Percentiles rank a stretch among this genome's conserved stretches.
Conservation (phyloP, 2,888 invertebrate species). For the Clitarchus hookeri region DNA sequence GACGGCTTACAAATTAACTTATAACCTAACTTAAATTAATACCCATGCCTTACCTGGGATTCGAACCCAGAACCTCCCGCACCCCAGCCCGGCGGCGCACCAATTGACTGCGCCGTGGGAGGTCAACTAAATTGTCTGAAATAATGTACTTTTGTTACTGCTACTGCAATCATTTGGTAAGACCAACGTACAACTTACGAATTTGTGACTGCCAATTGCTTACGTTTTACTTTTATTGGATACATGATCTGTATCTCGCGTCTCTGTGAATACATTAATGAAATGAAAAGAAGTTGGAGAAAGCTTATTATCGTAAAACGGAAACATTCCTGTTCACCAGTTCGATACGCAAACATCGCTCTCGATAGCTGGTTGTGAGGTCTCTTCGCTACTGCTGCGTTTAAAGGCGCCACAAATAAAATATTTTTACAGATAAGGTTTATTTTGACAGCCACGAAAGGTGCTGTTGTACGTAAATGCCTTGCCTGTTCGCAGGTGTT, state of each 20-base stretch:
- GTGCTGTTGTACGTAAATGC: background rate
- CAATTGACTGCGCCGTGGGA: too few relatives aligned
- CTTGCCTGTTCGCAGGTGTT: background rate
- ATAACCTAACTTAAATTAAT: too few relatives aligned
- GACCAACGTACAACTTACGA: too few relatives aligned
- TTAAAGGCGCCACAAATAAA: background rate
- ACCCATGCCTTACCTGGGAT: too few relatives aligned
- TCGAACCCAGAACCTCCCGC: too few relatives aligned
- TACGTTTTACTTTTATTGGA: background rate
- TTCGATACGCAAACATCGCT: background rate
- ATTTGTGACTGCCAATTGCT: background rate
- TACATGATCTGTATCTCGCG: background rate
- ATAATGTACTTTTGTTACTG: too few relatives aligned
- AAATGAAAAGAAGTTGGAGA: background rate
- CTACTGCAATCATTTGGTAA: too few relatives aligned
- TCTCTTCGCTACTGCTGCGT: background rate
- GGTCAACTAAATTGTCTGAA: too few relatives aligned
- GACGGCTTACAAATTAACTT: too few relatives aligned
- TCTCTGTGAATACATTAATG: background rate
- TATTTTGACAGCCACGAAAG: background rate
- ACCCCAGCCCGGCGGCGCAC: too few relatives aligned
- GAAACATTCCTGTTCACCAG: background rate
- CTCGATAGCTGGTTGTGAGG: background rate
- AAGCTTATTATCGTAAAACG: background rate
- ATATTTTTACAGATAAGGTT: background rate